Base-by-base conservation (phyloP, 92 coral and sea anemone species). In the Siderastrea siderea region DNA sequence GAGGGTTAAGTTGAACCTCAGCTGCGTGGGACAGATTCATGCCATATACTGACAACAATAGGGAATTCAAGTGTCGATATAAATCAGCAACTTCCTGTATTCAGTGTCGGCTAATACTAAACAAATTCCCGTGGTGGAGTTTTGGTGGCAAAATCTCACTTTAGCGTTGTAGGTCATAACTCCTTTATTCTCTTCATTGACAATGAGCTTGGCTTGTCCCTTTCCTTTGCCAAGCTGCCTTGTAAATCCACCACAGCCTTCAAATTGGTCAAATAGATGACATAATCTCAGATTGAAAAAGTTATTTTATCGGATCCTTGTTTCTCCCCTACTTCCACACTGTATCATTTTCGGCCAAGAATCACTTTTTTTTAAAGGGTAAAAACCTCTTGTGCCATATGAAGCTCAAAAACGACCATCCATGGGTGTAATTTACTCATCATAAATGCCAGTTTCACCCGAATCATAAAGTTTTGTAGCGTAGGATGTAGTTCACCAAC, bases 321-420 rank as follows among this genome's bases (percentile, higher is more conserved):
- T 60, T 70, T 86, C 81, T 90, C 87, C 58, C 81, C 93, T 2
- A 80, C 82, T 60, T 85, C 78, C 64, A 91, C 43, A 74, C 94
- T 88, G 86, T 86, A 91, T 17, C 82, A 61, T 71, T 87, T 85
- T 66, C 74, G 10, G 51, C 85, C 87, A 44, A 90, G 87, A 62
- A 90, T 62, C 72, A 46, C 71, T 17, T 87, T 85, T 46, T n/a
- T 82, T 73, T 84, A 74, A 48, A 83, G 47, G 46, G 50, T 73
- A 47, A 91, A 91, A n/a, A 91, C 90, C 75, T 92, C 92, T 66
- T 78, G 84, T 80, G 92, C 74, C 68, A 88, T 72, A 6, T 82
- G 78, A 53, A 80, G 84, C 62, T 92, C 88, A 51, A 92, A 65
- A 45, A 74, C 53, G 47, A 89, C 88, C 81, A 73, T 84, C 92